phyloP scores from a whole-genome alignment of 2,113 vertebrate species.

The Thamnophis sirtalis region DNA sequence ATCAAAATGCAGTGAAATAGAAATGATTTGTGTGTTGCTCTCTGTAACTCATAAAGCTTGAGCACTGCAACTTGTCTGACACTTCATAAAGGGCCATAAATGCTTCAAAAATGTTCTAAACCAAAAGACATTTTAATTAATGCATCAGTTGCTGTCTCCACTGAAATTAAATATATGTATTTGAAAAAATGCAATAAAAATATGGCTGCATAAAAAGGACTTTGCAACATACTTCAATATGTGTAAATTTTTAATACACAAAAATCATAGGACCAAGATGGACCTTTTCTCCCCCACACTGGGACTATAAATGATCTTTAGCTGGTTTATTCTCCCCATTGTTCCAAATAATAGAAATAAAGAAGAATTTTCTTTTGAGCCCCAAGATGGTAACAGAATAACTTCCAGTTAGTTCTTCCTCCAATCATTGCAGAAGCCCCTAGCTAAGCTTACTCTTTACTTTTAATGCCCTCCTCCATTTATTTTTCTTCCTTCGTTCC shows the following conservation, averaged over 20 bases:
- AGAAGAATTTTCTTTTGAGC: not conserved
- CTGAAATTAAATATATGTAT: not conserved
- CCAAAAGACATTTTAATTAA: not conserved
- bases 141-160: not conserved
- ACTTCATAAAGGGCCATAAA: slow-evolving; percentile 1
- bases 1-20: not conserved
- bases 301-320: not conserved
- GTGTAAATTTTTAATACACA: not conserved
- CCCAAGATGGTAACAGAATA: not conserved
- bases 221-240: not conserved
- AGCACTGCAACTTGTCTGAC: slow-evolving; percentile 1
- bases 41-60: not conserved
- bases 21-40: not conserved
- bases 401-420: not conserved
- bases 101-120: slow-evolving; percentile 3
- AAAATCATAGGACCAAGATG: not conserved
- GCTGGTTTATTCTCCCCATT: not conserved
- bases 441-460: not conserved
- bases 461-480: not conserved
- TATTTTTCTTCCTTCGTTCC: not conserved
- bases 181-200: not conserved
- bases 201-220: not conserved
- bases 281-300: not conserved
- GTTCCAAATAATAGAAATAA: not conserved
- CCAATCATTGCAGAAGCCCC: not conserved